These are phyloP conservation scores for Hyla sarda DNA, from an alignment of 2,113 vertebrate genomes.

Conservation along the genomic window DNA sequence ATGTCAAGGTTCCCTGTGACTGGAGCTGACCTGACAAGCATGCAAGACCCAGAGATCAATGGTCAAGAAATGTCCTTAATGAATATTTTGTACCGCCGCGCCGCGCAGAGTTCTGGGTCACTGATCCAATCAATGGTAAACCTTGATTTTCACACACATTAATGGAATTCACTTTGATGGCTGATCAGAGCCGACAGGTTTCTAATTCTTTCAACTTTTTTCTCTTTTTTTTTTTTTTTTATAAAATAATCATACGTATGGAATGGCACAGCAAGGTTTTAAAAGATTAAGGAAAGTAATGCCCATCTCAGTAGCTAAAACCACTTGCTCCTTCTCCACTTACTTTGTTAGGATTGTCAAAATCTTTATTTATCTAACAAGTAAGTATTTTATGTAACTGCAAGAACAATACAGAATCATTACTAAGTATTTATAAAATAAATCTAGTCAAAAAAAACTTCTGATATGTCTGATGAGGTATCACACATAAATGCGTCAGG, in stretches of 20 bases:
- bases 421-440: neutral
- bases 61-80: slow-evolving; percentile 57
- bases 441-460: neutral
- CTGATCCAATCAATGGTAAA: slow-evolving; percentile 53
- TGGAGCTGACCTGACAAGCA: slow-evolving; percentile 53
- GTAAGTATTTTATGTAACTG: neutral
- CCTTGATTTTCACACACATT: slow-evolving; percentile 56
- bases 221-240: neutral
- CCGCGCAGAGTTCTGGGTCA: slow-evolving; percentile 40
- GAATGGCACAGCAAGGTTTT: slow-evolving; percentile 2
- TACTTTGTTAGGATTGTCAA: neutral
- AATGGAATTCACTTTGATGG: slow-evolving; percentile 34
- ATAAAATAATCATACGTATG: slow-evolving; percentile 9
- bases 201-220: neutral
- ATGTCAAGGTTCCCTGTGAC: slow-evolving; percentile 38
- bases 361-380: neutral
- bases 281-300: neutral
- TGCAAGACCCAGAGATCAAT: slow-evolving; percentile 45
- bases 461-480: neutral
- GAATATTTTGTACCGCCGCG: slow-evolving; percentile 36
- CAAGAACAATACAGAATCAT: neutral
- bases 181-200: slow-evolving; percentile 41
- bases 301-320: slow-evolving; percentile 2
- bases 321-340: neutral
- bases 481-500: too few species aligned